Evolutionary conservation across 2,797 vertebrate species (phyloP), one percentile per base, ranked within the genome.

Genomic region (Hippopotamyrus pictus): DNA sequence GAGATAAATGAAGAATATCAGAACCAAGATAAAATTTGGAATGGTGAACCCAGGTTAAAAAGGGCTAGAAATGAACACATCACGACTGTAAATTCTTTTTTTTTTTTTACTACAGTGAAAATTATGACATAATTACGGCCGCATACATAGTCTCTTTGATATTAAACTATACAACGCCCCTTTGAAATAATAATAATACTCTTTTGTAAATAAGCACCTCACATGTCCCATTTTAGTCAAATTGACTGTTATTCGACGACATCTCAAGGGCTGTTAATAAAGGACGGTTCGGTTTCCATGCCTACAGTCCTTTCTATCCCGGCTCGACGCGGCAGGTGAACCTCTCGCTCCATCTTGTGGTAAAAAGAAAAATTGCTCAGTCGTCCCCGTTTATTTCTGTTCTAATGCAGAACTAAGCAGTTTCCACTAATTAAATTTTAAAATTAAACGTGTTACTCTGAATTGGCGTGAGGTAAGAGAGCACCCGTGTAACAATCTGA

Each of bases 261-360:
- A 69, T 48, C 7, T 53, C 25, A 6, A 54, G 54, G 22, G 50
- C 11, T 50, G 12, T 33, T 25, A 29, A 51, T 37, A 54, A 53
- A 54, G 25, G 89, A 84, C 88, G 87, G 59, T 87, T 86, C 85
- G 59, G 91, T 92, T 92, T 89, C 86, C 92, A 93, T 92, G 90
- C 92, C 86, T 92, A 92, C 92, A 76, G 89, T 41, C 37, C 29
- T 51, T 46, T 86, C 41, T 84, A 82, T 33, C 88, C 50, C 48
- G 79, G 88, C 89, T 37, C 1, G 25, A 33, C 17, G 89, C 62
- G 76, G 50, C 89, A 37, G 86, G 84, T 53, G 41, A 33, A 48
- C 41, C 59, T 12, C 73, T 89, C 37, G 25, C 89, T 37, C 90
- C 90, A 54, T 62, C 86, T 33, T 83, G 51, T 79, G 87, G n/a